Evolutionary conservation across 1,140 invertebrate genomes (phyloP).

Genomic region (Mya arenaria): DNA sequence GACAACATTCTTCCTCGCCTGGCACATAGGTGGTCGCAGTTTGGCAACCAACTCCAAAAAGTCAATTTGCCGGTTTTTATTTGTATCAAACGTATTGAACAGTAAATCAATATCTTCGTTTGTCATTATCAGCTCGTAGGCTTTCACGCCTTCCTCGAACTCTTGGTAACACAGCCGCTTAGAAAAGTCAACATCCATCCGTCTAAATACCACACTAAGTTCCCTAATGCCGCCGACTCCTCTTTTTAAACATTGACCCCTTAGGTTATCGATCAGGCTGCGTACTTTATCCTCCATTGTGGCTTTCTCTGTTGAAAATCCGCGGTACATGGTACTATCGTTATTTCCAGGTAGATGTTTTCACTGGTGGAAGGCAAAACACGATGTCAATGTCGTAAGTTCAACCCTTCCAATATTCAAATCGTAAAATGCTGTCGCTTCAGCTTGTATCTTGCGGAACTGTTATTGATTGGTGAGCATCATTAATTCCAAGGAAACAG

Average conservation of each 20-base stretch:
- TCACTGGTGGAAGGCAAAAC: too few relatives aligned
- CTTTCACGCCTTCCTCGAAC: slow-evolving; percentile 62
- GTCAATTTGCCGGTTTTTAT: slow-evolving; percentile 69
- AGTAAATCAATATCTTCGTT: slow-evolving; percentile 66
- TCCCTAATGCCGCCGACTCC: slow-evolving; percentile 53
- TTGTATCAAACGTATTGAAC: slow-evolving; percentile 71
- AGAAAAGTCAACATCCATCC: slow-evolving; percentile 60
- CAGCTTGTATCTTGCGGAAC: too few relatives aligned
- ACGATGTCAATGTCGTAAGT: too few relatives aligned
- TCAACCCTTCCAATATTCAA: too few relatives aligned
- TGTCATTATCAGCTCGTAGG: slow-evolving; percentile 59
- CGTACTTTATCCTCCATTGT: too few relatives aligned
- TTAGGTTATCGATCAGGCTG: neutral
- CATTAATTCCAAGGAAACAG: too few relatives aligned
- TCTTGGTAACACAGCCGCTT: slow-evolving; percentile 46
- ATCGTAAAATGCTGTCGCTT: too few relatives aligned
- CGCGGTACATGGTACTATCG: too few relatives aligned
- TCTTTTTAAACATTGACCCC: slow-evolving; percentile 16
- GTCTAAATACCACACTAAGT: slow-evolving; percentile 55
- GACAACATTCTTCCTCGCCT: slow-evolving; percentile 87
- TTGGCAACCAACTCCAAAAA: slow-evolving; percentile 73
- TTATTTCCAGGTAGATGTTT: too few relatives aligned
- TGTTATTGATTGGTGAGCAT: too few relatives aligned
- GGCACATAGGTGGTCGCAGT: slow-evolving; percentile 89
- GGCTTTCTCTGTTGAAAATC: too few relatives aligned